A percentile compares a stretch with the other conserved stretches of the same genome.
phyloP scores from a whole-genome alignment of 1,140 invertebrate species.

The Zaprionus davidi region DNA sequence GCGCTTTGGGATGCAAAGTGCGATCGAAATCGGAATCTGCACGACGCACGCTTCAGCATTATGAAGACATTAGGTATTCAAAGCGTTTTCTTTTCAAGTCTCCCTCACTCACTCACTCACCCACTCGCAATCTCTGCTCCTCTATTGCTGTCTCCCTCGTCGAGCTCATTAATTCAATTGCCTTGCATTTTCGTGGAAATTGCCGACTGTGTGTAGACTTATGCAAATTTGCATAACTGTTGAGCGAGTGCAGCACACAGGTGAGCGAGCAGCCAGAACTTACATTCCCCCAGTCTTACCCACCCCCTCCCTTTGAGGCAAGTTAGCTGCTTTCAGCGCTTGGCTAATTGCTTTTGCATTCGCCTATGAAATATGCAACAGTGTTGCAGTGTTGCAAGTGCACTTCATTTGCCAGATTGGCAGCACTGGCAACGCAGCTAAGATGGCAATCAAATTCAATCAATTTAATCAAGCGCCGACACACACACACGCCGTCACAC shows the following conservation, averaged over 20 bases:
- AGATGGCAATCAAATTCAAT: constrained; percentile 76
- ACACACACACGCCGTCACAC: constrained; percentile 16
- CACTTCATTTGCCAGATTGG: constrained; percentile 20
- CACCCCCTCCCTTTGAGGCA: constrained; percentile 1
- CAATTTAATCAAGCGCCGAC: constrained; percentile 71
- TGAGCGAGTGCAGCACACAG: constrained; percentile 42
- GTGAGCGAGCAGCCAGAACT: constrained; percentile 11
- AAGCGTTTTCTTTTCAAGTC: constrained; percentile 64
- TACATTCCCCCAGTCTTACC: neutral
- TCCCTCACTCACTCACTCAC: neutral
- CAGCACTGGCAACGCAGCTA: constrained; percentile 23
- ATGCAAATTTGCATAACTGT: constrained; percentile 61
- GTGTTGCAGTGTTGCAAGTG: constrained; percentile 29
- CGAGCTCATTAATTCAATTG: constrained; percentile 72
- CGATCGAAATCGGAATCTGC: constrained; percentile 37
- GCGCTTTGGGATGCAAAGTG: constrained; percentile 64
- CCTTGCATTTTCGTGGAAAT: constrained; percentile 72
- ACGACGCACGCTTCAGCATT: constrained; percentile 66
- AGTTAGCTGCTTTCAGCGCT: constrained; percentile 22
- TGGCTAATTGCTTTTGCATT: constrained; percentile 44
- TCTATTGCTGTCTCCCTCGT: constrained; percentile 8
- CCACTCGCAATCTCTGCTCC: neutral
- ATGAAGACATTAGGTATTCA: constrained; percentile 74
- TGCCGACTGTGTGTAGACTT: constrained; percentile 45
- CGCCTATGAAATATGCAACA: constrained; percentile 47